Percentiles rank a stretch among this genome's conserved stretches.
These are phyloP conservation scores for Bubo scandiacus DNA, from an alignment of 2,113 vertebrate species.

Conservation along the genomic window DNA sequence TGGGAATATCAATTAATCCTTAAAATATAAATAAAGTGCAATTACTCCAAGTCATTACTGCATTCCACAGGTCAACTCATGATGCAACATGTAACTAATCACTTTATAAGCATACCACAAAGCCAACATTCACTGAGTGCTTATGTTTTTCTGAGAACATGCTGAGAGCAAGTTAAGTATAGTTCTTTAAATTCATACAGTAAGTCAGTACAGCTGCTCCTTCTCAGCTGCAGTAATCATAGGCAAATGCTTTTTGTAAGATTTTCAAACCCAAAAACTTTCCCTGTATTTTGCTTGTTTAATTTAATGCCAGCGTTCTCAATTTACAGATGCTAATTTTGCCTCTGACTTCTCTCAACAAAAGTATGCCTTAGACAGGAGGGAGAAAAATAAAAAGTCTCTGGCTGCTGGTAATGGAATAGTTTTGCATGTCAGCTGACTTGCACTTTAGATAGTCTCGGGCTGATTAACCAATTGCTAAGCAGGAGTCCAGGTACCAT, in stretches of 20 bases:
- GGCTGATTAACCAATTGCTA: background rate
- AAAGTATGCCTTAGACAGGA: background rate
- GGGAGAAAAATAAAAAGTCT: background rate
- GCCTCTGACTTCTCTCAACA: background rate
- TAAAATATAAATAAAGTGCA: background rate
- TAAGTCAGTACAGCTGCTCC: background rate
- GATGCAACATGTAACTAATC: background rate
- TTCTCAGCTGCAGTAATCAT: background rate
- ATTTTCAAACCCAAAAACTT: background rate
- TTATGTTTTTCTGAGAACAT: background rate
- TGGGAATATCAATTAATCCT: background rate
- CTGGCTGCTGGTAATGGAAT: background rate
- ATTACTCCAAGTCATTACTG: background rate
- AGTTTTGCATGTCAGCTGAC: background rate
- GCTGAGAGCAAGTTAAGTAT: background rate
- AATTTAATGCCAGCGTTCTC: background rate
- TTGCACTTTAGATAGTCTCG: background rate
- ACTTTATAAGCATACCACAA: background rate
- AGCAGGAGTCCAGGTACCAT: background rate
- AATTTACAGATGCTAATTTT: slow-evolving; percentile 9
- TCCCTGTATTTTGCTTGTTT: background rate
- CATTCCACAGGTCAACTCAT: background rate
- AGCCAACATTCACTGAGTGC: background rate
- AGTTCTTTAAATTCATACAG: background rate
- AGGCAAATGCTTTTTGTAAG: background rate